A percentile compares a stretch with the other conserved stretches of the same genome.
These are phyloP conservation scores for Echinometra lucunter DNA, from an alignment of 53 echinoderm and acorn worm genomes.

Conservation along the genomic window DNA sequence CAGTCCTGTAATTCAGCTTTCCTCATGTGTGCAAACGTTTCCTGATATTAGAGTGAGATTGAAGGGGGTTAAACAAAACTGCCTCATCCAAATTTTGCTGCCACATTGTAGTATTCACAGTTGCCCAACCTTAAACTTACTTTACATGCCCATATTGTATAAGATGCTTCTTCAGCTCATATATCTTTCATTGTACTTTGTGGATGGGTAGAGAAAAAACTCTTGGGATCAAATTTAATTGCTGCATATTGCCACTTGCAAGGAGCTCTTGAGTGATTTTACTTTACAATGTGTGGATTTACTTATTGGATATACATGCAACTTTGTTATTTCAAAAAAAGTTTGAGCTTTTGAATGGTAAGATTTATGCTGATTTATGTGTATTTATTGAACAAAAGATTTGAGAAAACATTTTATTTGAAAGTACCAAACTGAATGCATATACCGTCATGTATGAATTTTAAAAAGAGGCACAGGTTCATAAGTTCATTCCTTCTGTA, in stretches of 20 bases:
- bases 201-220: neutral
- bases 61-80: neutral
- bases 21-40: neutral
- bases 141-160: neutral
- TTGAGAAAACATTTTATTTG: too few relatives aligned
- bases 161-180: neutral
- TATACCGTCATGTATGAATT: too few relatives aligned
- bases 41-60: neutral
- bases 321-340: neutral
- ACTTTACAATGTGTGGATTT: neutral
- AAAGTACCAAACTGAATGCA: too few relatives aligned
- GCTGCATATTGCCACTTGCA: neutral
- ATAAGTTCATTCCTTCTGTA: too few relatives aligned
- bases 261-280: neutral
- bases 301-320: neutral
- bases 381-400: too few relatives aligned
- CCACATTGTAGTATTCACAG: neutral
- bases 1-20: neutral
- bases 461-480: too few relatives aligned
- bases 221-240: neutral
- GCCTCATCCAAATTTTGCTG: neutral
- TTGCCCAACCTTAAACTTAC: slow-evolving; percentile 46
- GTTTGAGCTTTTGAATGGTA: neutral
- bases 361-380: neutral
- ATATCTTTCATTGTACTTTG: neutral